Evolutionary conservation across 2,113 vertebrate species (phyloP).

Genomic region (Holacanthus passer): DNA sequence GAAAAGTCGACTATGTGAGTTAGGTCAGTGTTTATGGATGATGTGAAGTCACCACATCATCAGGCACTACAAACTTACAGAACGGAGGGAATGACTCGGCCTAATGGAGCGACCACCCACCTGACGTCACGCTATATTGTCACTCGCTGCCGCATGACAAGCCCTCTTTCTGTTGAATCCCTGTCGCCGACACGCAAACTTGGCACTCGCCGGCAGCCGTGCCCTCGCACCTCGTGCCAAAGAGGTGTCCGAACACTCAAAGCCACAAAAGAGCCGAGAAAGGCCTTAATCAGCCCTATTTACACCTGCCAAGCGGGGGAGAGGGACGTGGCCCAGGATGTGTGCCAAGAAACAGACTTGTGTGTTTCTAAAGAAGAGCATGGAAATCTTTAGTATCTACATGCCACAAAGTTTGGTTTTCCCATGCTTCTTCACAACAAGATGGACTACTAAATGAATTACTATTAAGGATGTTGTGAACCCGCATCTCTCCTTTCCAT

Average conservation of each 20-base stretch:
- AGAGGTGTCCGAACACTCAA: constrained; percentile 67
- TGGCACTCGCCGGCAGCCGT: constrained; percentile 45
- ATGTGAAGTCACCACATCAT: constrained; percentile 48
- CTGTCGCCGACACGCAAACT: constrained; percentile 53
- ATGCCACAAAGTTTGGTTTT: constrained; percentile 14
- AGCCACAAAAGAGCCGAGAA: constrained; percentile 58
- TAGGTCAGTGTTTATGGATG: constrained; percentile 53
- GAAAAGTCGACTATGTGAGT: constrained; percentile 17
- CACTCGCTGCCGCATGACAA: constrained; percentile 45
- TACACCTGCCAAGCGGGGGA: constrained; percentile 62
- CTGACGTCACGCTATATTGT: constrained; percentile 62
- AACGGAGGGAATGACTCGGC: constrained; percentile 58
- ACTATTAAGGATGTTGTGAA: neutral
- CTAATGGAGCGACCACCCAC: constrained; percentile 60
- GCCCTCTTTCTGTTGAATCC: constrained; percentile 41
- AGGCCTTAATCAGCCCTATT: constrained; percentile 60
- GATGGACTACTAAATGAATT: neutral
- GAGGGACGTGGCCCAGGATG: constrained; percentile 17
- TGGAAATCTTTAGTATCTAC: constrained; percentile 23
- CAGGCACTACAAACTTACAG: constrained; percentile 11
- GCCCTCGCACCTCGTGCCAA: constrained; percentile 62
- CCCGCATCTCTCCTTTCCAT: too few relatives aligned
- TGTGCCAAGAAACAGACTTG: constrained; percentile 50
- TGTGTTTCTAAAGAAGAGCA: constrained; percentile 30
- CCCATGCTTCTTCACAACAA: neutral